A percentile compares a stretch with the other conserved stretches of the same genome.
phyloP scores from a whole-genome alignment of 2,113 vertebrate genomes.

The Zapornia atra region DNA sequence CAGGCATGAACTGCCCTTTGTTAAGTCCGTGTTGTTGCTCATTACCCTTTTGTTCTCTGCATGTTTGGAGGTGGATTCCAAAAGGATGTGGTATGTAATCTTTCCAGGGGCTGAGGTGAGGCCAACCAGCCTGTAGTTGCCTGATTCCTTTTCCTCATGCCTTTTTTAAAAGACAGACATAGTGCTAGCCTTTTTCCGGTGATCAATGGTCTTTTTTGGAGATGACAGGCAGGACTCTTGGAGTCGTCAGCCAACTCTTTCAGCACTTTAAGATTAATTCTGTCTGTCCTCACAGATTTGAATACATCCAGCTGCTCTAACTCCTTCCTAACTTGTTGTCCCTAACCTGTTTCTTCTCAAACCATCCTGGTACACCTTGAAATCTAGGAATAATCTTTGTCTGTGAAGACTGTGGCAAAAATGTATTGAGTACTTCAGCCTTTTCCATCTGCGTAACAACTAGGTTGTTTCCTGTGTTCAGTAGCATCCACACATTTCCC shows the following conservation, averaged over 20 bases:
- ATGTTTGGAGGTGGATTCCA: background rate
- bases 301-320: background rate
- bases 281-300: background rate
- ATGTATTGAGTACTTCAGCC: background rate
- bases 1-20: background rate
- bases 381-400: background rate
- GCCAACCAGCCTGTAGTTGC: background rate
- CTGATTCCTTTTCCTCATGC: background rate
- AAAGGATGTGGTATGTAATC: slow-evolving; percentile 6
- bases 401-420: background rate
- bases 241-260: background rate
- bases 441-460: background rate
- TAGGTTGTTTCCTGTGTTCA: background rate
- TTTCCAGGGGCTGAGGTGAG: background rate
- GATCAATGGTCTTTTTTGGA: background rate
- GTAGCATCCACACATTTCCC: background rate
- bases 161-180: background rate
- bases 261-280: background rate
- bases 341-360: background rate
- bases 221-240: background rate
- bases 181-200: background rate
- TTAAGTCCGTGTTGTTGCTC: background rate
- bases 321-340: background rate
- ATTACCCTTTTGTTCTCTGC: background rate
- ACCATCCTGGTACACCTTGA: background rate